Percentiles rank a stretch among this genome's conserved stretches.
These are phyloP conservation scores for Excalfactoria chinensis DNA, from an alignment of 2,113 vertebrate species.

Conservation along the genomic window DNA sequence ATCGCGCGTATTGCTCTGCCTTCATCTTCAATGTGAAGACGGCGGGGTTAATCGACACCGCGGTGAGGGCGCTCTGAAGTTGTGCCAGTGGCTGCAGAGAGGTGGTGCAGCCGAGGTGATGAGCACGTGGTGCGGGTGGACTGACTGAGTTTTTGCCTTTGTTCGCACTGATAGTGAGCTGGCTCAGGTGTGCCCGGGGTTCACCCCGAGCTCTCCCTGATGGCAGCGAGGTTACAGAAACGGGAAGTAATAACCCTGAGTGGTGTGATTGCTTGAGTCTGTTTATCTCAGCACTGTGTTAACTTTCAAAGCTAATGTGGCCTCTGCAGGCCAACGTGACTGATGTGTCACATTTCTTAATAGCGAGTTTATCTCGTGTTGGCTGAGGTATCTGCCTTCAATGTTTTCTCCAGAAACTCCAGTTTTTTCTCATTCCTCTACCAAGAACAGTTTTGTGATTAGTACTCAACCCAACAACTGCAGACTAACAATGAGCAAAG, in stretches of 20 bases:
- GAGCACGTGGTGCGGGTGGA: background rate
- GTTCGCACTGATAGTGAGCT: background rate
- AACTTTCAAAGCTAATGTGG: background rate
- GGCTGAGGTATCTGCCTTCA: background rate
- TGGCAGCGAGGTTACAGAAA: background rate
- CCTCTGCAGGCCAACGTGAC: background rate
- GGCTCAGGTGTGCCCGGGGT: conserved; percentile 10
- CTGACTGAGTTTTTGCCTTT: conserved; percentile 16
- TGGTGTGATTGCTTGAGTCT: background rate
- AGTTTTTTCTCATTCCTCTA: background rate
- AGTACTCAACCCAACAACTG: background rate
- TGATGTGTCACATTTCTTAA: background rate
- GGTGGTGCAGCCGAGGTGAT: conserved; percentile 34
- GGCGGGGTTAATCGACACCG: background rate
- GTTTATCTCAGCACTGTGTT: background rate
- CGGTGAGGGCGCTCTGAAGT: conserved; percentile 16
- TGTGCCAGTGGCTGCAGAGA: conserved; percentile 40
- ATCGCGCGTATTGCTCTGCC: background rate
- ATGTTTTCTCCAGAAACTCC: background rate
- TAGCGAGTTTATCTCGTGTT: background rate
- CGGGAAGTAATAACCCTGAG: background rate
- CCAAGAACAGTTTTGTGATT: background rate
- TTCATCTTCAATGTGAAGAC: background rate
- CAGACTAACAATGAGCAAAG: fast-evolving
- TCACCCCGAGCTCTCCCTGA: background rate